A percentile compares a stretch with the other conserved stretches of the same genome.
These are phyloP conservation scores for Damaliscus lunatus DNA, from an alignment of 2,113 vertebrate genomes.

Conservation along the genomic window DNA sequence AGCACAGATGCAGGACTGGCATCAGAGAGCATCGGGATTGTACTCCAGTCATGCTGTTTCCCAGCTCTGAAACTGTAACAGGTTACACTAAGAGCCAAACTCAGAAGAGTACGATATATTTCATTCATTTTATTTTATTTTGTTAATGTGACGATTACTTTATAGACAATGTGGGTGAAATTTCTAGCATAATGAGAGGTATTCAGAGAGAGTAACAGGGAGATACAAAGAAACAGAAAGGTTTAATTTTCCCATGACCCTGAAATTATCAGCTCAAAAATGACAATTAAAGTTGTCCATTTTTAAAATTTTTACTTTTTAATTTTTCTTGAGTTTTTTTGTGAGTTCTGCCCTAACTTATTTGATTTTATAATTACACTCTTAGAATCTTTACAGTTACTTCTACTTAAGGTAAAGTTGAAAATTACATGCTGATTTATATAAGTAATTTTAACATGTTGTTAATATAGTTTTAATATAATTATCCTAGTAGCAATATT, in stretches of 20 bases:
- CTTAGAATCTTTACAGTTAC: background rate
- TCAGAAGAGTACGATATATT: background rate
- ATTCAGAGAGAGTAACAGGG: background rate
- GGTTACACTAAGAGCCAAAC: background rate
- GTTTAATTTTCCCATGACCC: background rate
- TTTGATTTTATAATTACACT: background rate
- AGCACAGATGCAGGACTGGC: background rate
- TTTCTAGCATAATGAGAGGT: background rate
- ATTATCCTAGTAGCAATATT: background rate
- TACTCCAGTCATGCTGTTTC: background rate
- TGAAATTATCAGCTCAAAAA: background rate
- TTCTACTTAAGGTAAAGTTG: background rate
- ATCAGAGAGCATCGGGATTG: background rate
- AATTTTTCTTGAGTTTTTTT: background rate
- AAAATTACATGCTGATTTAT: background rate
- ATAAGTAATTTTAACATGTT: background rate
- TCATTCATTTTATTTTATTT: background rate
- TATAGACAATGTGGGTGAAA: background rate
- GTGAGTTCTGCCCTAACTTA: background rate
- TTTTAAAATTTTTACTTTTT: background rate
- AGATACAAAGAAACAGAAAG: background rate
- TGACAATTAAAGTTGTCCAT: background rate
- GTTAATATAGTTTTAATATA: background rate
- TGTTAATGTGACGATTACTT: background rate
- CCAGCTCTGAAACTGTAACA: background rate